Base-by-base conservation (phyloP, 2,113 vertebrate species). In the Mola mola region DNA sequence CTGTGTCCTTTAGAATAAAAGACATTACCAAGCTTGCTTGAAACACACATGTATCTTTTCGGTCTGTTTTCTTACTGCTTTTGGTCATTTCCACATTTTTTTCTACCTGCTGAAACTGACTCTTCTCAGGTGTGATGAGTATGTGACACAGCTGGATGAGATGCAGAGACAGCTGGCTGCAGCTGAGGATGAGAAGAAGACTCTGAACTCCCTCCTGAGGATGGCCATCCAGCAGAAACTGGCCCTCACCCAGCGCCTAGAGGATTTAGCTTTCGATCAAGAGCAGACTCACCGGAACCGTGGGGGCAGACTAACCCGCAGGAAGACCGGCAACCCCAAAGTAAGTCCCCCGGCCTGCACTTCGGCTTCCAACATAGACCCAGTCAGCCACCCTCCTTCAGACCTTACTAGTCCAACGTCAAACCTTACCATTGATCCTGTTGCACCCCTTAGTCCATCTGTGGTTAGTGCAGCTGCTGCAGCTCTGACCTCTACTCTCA, bases 171-270 rank as follows among this genome's bases (percentile, higher is more conserved):
- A 99, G 87, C 90, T 99, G 75, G 94, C 95, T 3, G 97, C 96
- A 4, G 96, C 97, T 0, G 97, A 99, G 87, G 97, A 99, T 5
- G 97, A 99, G 89, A 99, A 98, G 94, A 98, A 98, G 92, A 99
- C 97, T 4, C 87, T 99, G 21, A 98, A 99, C 89, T 98, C 96
- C 67, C 93, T 98, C 66, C 91, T 98, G 69, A 93, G 94, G 46
- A 98, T 99, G 96, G 96, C 97, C 65, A 98, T 98, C 82, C 97
- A 99, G 91, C 97, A 99, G 90, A 99, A 99, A 78, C 93, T 99
- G 65, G 97, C 97, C 64, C 94, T 99, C 52, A 99, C 97, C 0
- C 97, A 99, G 87, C 92, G 96, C 1, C 92, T 99, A 81, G 97
- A 99, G 88, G 97, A 99, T 88, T 91, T 99, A 90, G 96, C 97